Percentiles rank a stretch among this genome's conserved stretches.
These are phyloP conservation scores for Samia ricini DNA, from an alignment of 1,140 invertebrate species.

Conservation along the genomic window DNA sequence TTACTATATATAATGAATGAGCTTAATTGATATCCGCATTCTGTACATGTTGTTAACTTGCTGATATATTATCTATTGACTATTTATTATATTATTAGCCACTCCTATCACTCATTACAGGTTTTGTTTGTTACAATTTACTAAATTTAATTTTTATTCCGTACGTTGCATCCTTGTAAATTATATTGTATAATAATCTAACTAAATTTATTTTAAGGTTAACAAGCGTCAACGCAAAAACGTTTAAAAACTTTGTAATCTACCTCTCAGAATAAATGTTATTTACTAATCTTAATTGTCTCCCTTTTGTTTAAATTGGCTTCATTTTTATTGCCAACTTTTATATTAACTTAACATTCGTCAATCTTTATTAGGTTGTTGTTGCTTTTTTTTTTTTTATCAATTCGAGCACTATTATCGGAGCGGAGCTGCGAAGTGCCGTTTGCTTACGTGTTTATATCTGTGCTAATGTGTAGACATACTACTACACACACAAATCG, in stretches of 20 bases:
- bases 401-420: background rate
- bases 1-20: background rate
- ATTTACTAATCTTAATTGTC: background rate
- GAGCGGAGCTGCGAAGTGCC: background rate
- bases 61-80: no score
- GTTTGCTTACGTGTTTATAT: conserved; percentile 12
- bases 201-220: background rate
- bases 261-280: background rate
- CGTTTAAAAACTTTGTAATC: background rate
- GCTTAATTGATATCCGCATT: conserved; percentile 6
- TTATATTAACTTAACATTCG: background rate
- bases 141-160: background rate
- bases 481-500: conserved; percentile 12
- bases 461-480: conserved; percentile 17
- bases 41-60: background rate
- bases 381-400: background rate
- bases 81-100: no score
- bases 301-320: background rate
- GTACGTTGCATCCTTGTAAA: background rate
- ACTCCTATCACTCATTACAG: background rate
- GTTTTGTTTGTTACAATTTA: no score
- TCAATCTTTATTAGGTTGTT: conserved; percentile 2
- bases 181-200: no score
- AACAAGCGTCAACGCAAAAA: background rate
- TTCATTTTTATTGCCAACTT: background rate